phyloP scores from a whole-genome alignment of 1,140 invertebrate species.

The Drosophila willistoni region DNA sequence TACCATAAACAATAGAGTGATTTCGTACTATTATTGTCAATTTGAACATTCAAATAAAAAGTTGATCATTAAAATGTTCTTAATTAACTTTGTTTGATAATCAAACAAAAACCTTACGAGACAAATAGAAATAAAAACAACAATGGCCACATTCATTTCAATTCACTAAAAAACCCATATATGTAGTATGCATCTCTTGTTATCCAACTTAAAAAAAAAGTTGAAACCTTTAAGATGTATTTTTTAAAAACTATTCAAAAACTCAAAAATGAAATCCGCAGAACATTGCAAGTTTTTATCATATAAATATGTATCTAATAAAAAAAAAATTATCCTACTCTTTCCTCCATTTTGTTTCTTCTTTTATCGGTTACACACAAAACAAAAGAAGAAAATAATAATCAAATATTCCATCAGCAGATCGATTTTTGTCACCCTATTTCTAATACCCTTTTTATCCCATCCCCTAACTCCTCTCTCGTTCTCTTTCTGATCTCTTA shows the following conservation, averaged over 20 bases:
- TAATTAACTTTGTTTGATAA: conserved; percentile 39
- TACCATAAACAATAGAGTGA: conserved; percentile 44
- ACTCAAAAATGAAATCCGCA: too few relatives aligned
- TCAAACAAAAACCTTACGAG: conserved; percentile 1
- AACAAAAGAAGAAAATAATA: conserved; percentile 1
- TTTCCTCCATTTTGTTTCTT: background rate
- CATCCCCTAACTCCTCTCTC: background rate
- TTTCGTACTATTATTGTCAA: conserved; percentile 39
- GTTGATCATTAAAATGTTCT: conserved; percentile 29
- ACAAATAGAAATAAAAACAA: conserved; percentile 12
- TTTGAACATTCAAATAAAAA: conserved; percentile 32
- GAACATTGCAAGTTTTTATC: too few relatives aligned
- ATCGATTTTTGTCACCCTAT: conserved; percentile 54
- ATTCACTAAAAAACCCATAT: background rate
- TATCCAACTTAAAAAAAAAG: background rate
- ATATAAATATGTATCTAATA: too few relatives aligned
- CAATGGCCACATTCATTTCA: background rate
- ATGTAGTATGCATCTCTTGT: background rate
- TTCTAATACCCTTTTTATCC: conserved; percentile 42
- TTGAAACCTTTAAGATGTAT: background rate
- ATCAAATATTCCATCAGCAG: conserved; percentile 54
- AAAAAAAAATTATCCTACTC: background rate
- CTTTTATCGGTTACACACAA: background rate
- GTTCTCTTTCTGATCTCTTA: conserved; percentile 16
- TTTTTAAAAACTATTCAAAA: background rate